Percentiles rank a stretch among this genome's conserved stretches.
Conservation (phyloP, 1,140 invertebrate species). For the Drosophila nigrodunni region DNA sequence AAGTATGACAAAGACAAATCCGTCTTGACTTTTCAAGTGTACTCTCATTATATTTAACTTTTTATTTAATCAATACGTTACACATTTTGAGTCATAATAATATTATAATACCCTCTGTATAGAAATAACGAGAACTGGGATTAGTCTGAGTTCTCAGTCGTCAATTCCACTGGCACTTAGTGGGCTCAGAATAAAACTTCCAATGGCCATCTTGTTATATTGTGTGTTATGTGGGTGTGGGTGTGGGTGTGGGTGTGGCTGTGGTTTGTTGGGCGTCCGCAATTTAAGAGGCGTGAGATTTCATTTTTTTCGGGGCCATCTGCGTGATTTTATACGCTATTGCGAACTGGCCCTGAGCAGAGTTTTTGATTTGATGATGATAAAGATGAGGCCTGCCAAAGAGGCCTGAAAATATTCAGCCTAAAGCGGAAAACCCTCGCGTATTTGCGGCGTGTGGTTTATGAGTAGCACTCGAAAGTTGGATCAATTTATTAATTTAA, state of each 20-base stretch:
- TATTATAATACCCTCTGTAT: neutral
- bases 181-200: neutral
- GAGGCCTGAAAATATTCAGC: conserved; percentile 15
- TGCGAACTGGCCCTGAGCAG: conserved; percentile 59
- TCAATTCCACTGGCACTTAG: neutral
- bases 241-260: neutral
- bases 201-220: conserved; percentile 15
- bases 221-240: neutral
- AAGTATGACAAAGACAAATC: too few relatives aligned
- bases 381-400: conserved; percentile 24
- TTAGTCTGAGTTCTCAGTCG: conserved; percentile 8
- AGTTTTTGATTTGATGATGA: conserved; percentile 64
- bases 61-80: conserved; percentile 1
- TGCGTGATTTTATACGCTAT: conserved; percentile 58
- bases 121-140: conserved; percentile 12
- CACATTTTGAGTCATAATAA: neutral
- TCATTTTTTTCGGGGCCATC: conserved; percentile 50
- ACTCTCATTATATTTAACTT: neutral
- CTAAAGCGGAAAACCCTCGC: neutral
- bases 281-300: conserved; percentile 42
- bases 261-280: neutral
- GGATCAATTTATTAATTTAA: conserved; percentile 39
- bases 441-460: conserved; percentile 15
- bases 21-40: too few relatives aligned
- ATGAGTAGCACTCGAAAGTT: conserved; percentile 12